Base-by-base conservation (phyloP, 2,797 vertebrate genomes). In the Lepilemur septentrionalis region DNA sequence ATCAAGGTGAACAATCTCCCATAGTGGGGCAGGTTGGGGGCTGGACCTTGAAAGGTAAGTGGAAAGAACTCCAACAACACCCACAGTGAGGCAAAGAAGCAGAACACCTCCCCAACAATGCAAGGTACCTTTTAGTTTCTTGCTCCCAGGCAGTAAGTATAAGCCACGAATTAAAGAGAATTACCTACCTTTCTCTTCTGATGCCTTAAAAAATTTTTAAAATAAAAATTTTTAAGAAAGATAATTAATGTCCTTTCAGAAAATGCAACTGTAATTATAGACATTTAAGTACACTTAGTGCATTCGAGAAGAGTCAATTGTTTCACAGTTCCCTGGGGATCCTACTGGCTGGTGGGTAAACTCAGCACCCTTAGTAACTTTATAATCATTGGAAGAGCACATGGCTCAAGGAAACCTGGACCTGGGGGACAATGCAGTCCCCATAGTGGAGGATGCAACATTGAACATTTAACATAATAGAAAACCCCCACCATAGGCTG, bases 161-260 rank as follows among this genome's bases (percentile, higher is more conserved):
- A 94, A 97, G 78, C 91, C 72, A 89, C 84, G 89, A 97, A 96
- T 96, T 97, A 97, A 97, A 94, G 85, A 91, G 97, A 96, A 90
- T 97, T 91, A 96, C 79, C 32, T 65, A 32, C 63, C 32, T n/a
- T n/a, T n/a, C 32, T n/a, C 63, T n/a, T 65, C n/a, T 65, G 63
- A 18, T 18, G 32, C 63, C 63, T 20, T 65, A 65, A 65, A 32
- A 61, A 52, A 52, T 18, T 57, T 57, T 28, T 18, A n/a, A n/a
- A 65, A 30, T 65, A 63, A 63, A 30, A 32, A 63, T 23, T 57
- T 25, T 18, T n/a, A 10, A 23, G 20, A 57, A 57, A 93, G 85
- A 89, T 97, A 96, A 93, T 97, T 94, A 95, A 79, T 78, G 86
- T 75, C 96, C 85, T 97, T 95, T 87, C 82, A 76, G 91, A 95